Conservation (phyloP, 2,888 invertebrate species). For the Serripes groenlandicus region DNA sequence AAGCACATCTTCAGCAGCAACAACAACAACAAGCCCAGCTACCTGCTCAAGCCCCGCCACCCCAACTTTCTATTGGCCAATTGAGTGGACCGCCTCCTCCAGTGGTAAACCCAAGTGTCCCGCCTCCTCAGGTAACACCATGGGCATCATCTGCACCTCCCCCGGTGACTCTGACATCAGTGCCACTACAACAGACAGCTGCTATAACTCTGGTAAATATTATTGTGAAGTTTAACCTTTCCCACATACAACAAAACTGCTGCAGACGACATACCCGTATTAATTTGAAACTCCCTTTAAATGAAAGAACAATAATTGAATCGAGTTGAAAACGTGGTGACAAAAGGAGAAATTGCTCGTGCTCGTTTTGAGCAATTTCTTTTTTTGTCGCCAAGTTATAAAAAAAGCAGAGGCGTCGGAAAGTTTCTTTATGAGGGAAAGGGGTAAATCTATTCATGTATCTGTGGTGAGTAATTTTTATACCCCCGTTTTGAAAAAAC, state of each 20-base stretch:
- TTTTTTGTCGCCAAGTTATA: no score
- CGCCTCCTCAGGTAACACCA: conserved; percentile 50
- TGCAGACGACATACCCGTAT: no score
- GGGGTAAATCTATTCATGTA: no score
- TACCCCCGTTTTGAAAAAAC: no score
- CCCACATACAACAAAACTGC: not conserved
- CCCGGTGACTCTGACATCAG: not conserved
- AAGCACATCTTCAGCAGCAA: conserved; percentile 73
- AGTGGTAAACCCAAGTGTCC: conserved; percentile 9
- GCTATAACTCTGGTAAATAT: not conserved
- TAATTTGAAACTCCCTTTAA: no score
- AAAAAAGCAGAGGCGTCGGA: no score
- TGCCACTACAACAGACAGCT: conserved; percentile 23
- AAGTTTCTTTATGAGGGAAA: no score
- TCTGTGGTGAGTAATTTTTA: no score
- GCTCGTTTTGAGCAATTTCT: no score
- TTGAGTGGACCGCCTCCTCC: conserved; percentile 32
- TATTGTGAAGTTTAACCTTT: no score
- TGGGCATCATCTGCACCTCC: conserved; percentile 50
- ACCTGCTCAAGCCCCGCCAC: conserved; percentile 86
- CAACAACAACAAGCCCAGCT: conserved; percentile 49
- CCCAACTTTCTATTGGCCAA: conserved; percentile 56
- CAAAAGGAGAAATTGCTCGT: not conserved
- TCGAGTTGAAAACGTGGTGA: no score
- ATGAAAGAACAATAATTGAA: no score